Percentiles rank a stretch among this genome's conserved stretches.
Conservation (phyloP, 2,113 vertebrate genomes). For the Microcebus jonahi region DNA sequence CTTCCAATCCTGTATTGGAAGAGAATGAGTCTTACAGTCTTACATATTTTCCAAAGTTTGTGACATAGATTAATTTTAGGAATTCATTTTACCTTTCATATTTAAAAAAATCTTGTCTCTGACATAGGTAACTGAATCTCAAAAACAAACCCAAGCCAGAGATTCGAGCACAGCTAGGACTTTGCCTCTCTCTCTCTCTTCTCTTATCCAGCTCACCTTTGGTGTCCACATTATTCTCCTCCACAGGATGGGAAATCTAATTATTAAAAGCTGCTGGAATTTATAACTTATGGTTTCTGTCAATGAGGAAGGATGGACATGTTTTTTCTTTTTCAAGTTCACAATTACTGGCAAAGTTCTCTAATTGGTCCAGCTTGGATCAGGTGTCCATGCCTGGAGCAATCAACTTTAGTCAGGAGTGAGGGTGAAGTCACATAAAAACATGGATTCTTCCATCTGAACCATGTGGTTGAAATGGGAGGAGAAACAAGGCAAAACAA, state of each 20-base stretch:
- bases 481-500: background rate
- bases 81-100: background rate
- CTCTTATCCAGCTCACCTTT: background rate
- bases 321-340: background rate
- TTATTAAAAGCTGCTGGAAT: background rate
- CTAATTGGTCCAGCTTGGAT: background rate
- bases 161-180: background rate
- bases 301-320: background rate
- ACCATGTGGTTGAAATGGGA: background rate
- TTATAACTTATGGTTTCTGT: background rate
- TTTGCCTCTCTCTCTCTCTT: background rate
- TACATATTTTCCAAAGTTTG: background rate
- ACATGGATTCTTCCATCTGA: background rate
- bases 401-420: background rate
- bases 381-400: background rate
- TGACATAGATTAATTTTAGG: conserved; percentile 8
- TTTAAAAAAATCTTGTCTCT: background rate
- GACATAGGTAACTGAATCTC: background rate
- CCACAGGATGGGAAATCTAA: background rate
- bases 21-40: background rate
- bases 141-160: background rate
- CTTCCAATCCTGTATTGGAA: background rate
- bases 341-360: background rate
- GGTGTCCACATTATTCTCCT: background rate
- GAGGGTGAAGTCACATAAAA: background rate